Conservation (phyloP, 2,888 invertebrate species). For the Sericinus montela region DNA sequence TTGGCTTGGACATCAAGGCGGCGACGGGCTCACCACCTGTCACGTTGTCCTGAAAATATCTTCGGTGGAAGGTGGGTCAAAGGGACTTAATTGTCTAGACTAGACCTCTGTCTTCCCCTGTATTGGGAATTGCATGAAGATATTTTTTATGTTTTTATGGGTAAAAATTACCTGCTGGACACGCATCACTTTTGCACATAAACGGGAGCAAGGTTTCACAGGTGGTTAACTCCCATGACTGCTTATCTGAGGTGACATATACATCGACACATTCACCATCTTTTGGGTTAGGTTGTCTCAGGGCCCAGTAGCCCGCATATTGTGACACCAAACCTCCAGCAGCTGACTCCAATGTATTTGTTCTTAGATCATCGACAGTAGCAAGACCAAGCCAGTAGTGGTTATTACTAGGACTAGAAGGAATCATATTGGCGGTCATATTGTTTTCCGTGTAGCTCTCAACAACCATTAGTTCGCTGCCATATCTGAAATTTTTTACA, state of each 20-base stretch:
- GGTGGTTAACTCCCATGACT: conserved; percentile 96
- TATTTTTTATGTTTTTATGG: too few species aligned
- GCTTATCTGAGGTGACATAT: conserved; percentile 82
- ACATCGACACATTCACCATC: conserved; percentile 96
- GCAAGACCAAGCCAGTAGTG: conserved; percentile 95
- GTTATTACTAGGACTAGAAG: conserved; percentile 82
- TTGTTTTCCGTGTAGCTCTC: conserved; percentile 96
- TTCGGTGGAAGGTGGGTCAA: too few species aligned
- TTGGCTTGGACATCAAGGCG: too few species aligned
- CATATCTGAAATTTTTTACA: conserved; percentile 84
- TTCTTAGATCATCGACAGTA: conserved; percentile 93
- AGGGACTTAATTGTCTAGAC: too few species aligned
- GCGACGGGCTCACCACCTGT: too few species aligned
- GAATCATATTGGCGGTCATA: conserved; percentile 89
- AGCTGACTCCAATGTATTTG: conserved; percentile 96
- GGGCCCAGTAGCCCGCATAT: conserved; percentile 96
- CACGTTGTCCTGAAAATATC: too few species aligned
- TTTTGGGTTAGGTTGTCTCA: conserved; percentile 91
- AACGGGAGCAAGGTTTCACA: conserved; percentile 97
- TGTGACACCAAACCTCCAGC: conserved; percentile 94
- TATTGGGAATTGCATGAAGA: too few species aligned
- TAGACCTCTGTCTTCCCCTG: too few species aligned
- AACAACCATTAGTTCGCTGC: conserved; percentile 95
- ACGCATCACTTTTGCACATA: conserved; percentile 94
- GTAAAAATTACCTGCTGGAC: conserved; percentile 88